phyloP scores from a whole-genome alignment of 2,113 vertebrate species.

The Lagopus leucura region DNA sequence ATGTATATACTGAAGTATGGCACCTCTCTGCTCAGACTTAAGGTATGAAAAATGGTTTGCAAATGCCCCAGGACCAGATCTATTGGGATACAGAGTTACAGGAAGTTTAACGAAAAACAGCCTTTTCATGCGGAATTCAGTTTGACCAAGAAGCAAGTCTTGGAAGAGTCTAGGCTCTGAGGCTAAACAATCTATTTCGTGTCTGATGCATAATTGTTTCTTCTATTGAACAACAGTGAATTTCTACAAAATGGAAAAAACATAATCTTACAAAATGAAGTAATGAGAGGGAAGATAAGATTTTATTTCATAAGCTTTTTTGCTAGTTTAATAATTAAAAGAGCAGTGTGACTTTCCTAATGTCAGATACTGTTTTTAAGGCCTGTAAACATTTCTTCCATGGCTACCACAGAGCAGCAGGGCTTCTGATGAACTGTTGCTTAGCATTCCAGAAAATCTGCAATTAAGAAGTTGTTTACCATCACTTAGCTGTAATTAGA shows the following conservation, averaged over 20 bases:
- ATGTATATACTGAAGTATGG: neutral
- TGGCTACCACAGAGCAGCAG: neutral
- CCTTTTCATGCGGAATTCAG: neutral
- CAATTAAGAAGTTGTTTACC: neutral
- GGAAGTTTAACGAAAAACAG: neutral
- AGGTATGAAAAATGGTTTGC: neutral
- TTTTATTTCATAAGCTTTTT: neutral
- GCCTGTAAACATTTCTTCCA: neutral
- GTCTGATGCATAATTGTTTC: neutral
- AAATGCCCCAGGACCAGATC: neutral
- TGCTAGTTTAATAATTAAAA: neutral
- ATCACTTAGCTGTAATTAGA: neutral
- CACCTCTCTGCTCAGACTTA: no score
- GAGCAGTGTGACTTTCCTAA: neutral
- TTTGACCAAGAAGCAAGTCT: neutral
- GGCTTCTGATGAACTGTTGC: neutral
- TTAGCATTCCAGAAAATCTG: neutral
- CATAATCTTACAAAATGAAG: neutral
- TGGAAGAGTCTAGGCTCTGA: neutral
- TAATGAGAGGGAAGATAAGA: neutral
- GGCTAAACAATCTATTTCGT: neutral
- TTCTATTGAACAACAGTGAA: neutral
- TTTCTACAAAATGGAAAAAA: neutral
- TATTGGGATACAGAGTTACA: neutral
- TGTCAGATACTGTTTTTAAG: neutral